Evolutionary conservation across 2,888 invertebrate genomes (phyloP).

Genomic region (Ophion slaviceki): DNA sequence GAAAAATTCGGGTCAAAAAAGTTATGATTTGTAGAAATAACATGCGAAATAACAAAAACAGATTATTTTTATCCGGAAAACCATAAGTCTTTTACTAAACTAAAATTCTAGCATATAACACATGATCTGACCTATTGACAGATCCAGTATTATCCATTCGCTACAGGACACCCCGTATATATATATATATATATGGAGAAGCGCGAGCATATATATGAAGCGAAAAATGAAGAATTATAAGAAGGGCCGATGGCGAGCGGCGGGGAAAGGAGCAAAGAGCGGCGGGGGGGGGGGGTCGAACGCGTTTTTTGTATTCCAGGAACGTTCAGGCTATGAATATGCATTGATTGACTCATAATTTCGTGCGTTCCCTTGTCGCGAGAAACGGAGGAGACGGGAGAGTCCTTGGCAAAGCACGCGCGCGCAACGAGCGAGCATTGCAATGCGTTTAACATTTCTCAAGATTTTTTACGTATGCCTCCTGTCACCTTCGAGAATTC

Average conservation of each 20-base stretch:
- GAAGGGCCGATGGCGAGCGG: conserved; percentile 13
- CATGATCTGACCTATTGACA: no score
- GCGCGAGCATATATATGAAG: no score
- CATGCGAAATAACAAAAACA: no score
- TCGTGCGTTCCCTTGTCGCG: conserved; percentile 32
- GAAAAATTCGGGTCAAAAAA: no score
- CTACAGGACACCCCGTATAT: no score
- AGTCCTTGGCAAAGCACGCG: conserved; percentile 9
- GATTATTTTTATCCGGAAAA: no score
- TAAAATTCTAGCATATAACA: no score
- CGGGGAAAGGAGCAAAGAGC: conserved; percentile 49
- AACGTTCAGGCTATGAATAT: conserved; percentile 68
- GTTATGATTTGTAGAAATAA: no score
- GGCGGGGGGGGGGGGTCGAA: conserved; percentile 42
- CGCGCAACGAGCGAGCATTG: conserved; percentile 17
- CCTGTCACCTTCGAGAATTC: conserved; percentile 5
- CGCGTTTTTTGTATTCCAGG: conserved; percentile 66
- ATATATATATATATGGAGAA: not conserved
- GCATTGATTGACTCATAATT: conserved; percentile 70
- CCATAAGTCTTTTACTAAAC: no score
- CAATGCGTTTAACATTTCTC: conserved; percentile 34
- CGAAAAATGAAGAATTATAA: no score
- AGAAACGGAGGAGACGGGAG: not conserved
- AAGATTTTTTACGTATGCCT: conserved; percentile 5
- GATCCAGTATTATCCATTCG: no score